Conservation (phyloP, 2,797 vertebrate genomes). For the Lophura swinhoii region DNA sequence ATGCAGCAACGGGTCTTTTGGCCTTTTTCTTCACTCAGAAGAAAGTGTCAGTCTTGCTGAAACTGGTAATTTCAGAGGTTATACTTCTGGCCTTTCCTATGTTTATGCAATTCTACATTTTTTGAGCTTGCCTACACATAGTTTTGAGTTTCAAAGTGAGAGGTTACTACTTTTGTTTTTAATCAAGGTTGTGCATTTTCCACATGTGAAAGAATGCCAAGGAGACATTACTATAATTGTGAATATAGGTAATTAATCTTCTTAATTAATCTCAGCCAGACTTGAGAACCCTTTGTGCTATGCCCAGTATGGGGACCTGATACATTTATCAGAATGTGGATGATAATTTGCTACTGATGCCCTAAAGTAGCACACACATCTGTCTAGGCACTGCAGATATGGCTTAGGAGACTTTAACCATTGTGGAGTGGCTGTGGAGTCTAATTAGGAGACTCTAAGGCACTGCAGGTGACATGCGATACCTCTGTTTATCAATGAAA, state of each 20-base stretch:
- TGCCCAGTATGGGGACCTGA: neutral
- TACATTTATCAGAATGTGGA: neutral
- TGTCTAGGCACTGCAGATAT: neutral
- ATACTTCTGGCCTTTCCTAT: neutral
- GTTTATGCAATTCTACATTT: neutral
- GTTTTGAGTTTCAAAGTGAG: neutral
- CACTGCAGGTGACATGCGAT: neutral
- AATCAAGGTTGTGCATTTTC: neutral
- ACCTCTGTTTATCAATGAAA: neutral
- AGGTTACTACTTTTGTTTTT: neutral
- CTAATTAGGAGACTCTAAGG: neutral
- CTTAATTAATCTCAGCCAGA: neutral
- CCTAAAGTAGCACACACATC: neutral
- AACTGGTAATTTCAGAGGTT: neutral
- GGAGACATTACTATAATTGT: neutral
- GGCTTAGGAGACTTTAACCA: neutral
- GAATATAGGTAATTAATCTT: neutral
- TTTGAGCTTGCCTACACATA: neutral
- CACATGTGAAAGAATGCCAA: neutral
- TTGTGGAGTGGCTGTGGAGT: neutral
- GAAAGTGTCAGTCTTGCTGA: neutral
- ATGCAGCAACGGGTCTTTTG: neutral
- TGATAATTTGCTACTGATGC: neutral
- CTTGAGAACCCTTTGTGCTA: neutral
- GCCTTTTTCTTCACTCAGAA: neutral